phyloP scores from a whole-genome alignment of 2,888 invertebrate genomes.

The Sminthurinus aureus region DNA sequence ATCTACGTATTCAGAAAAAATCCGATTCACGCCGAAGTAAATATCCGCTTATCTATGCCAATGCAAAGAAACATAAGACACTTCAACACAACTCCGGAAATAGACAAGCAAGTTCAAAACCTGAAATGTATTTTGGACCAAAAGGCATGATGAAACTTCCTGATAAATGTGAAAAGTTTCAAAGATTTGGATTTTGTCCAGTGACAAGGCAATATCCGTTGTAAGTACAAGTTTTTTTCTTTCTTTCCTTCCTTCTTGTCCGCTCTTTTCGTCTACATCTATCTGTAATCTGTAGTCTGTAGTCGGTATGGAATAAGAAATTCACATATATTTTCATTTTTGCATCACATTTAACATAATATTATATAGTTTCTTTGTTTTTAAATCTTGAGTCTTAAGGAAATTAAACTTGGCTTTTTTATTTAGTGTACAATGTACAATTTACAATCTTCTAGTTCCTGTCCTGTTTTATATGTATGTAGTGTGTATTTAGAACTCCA shows the following conservation, averaged over 20 bases:
- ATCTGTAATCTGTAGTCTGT: not conserved
- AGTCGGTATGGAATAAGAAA: not conserved
- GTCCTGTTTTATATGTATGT: too few relatives aligned
- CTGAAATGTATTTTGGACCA: not conserved
- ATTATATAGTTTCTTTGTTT: not conserved
- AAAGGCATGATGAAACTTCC: slow-evolving; percentile 43
- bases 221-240: slow-evolving; percentile 46
- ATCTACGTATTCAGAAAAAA: slow-evolving; percentile 32
- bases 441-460: too few relatives aligned
- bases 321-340: not conserved
- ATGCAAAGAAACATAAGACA: not conserved
- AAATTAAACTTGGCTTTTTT: not conserved
- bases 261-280: not conserved
- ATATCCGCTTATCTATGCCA: slow-evolving; percentile 29
- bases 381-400: not conserved
- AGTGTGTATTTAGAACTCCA: too few relatives aligned
- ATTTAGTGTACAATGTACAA: too few relatives aligned
- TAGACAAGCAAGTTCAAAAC: not conserved
- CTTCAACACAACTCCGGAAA: not conserved
- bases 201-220: slow-evolving; percentile 57
- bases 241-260: slow-evolving; percentile 6
- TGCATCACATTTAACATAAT: not conserved
- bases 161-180: slow-evolving; percentile 57
- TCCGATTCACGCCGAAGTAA: slow-evolving; percentile 29
- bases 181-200: slow-evolving; percentile 58